Base-by-base conservation (phyloP, 2,888 invertebrate species). In the Lithophane ornitopus region DNA sequence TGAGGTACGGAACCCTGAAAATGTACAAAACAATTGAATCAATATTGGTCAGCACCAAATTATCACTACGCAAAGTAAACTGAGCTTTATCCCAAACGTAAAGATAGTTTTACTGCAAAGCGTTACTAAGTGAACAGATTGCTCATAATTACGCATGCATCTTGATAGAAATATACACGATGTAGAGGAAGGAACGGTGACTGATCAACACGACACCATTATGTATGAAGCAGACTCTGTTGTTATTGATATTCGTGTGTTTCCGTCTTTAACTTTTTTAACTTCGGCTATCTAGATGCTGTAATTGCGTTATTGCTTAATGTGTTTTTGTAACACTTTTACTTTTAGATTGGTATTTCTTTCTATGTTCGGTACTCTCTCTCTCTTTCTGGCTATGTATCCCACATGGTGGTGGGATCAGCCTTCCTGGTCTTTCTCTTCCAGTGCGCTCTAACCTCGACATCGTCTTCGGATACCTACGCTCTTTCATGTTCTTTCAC, bases 281-380 rank as follows among this genome's bases (percentile, higher is more conserved):
- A 65, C 68, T 56, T 84, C 65, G 70, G 62, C 19, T 81, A 65
- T 74, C 58, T 74, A 59, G 67, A 80, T 80, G 46, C 14, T 68
- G 52, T 70, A 69, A 56, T 84, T 66, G 3, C 28, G n/a, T 65
- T 65, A 68, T 12, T n/a, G 7, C 39, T 56, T 56, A 14, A 19
- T 54, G 28, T 34, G 9, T 22, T 62, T 41, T 22, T 62, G 46
- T 28, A 7, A 61, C 4, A 39, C 44, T 61, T 61, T 80, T 72
- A 19, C 14, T 79, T 44, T 34, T 6, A 16, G 8, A 62, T 44
- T 22, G 1, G 2, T 44, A 59, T 14, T 52, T 44, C 1, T 28
- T 49, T 44, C 1, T 3, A 0, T 26, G n/a, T 6, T 34, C 4
- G 4, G 6, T 34, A 6, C 44, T 14, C 4, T 44, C 14, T 14